Evolutionary conservation across 1,140 invertebrate genomes (phyloP).

Genomic region (Drosophila melanica): DNA sequence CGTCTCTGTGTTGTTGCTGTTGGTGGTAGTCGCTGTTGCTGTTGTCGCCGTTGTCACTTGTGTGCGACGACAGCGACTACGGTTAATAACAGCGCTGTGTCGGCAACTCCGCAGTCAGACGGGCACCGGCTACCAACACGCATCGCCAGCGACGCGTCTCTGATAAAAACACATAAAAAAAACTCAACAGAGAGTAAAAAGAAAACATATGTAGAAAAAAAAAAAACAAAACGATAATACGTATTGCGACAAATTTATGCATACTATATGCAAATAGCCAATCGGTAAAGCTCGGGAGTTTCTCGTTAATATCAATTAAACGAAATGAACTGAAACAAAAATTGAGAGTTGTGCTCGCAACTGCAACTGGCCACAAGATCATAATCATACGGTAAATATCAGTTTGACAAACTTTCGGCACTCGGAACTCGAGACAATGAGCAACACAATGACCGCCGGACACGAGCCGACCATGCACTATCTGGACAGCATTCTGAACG

Average conservation of each 20-base stretch:
- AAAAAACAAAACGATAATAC: conserved; percentile 27
- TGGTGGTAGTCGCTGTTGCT: conserved; percentile 1
- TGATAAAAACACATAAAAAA: conserved; percentile 22
- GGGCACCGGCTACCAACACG: conserved; percentile 55
- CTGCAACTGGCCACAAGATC: conserved; percentile 32
- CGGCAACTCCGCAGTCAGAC: conserved; percentile 62
- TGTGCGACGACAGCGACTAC: conserved; percentile 49
- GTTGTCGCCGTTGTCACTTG: conserved; percentile 50
- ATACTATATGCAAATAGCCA: conserved; percentile 1
- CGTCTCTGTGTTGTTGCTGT: conserved; percentile 18
- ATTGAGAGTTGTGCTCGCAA: conserved; percentile 19
- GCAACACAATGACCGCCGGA: conserved; percentile 71
- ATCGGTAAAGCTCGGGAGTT: conserved; percentile 31
- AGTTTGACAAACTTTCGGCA: not conserved
- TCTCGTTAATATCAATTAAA: conserved; percentile 23
- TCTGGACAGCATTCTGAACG: conserved; percentile 78
- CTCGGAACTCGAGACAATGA: conserved; percentile 31
- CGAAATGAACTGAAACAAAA: conserved; percentile 40
- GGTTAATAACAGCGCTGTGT: conserved; percentile 64
- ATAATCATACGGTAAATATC: not conserved
- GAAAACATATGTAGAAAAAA: conserved; percentile 28
- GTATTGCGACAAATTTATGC: not conserved
- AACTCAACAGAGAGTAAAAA: conserved; percentile 35
- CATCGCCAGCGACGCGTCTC: conserved; percentile 34
- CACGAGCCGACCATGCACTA: conserved; percentile 80